phyloP scores from a whole-genome alignment of 2,113 vertebrate species.

The Pteronura brasiliensis region DNA sequence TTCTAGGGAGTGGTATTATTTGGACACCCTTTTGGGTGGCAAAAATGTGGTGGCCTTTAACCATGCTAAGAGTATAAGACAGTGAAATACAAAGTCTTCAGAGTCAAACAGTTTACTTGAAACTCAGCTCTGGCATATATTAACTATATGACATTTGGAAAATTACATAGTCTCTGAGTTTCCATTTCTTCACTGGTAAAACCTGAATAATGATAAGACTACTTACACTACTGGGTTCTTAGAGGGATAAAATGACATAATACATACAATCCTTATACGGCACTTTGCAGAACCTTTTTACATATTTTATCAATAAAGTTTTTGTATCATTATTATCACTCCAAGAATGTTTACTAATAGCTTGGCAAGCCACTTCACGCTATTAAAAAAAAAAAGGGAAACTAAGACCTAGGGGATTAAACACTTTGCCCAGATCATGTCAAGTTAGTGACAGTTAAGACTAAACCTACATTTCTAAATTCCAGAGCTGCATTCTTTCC shows the following conservation, averaged over 20 bases:
- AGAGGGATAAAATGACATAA: background rate
- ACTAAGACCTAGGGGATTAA: background rate
- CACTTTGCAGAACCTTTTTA: background rate
- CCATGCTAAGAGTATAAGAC: background rate
- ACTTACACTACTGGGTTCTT: background rate
- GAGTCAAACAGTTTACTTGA: background rate
- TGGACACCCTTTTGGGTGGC: background rate
- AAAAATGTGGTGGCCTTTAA: background rate
- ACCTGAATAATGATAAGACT: background rate
- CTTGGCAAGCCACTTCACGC: background rate
- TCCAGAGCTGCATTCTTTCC: background rate
- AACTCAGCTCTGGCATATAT: background rate
- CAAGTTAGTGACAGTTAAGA: background rate
- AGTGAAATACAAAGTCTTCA: background rate
- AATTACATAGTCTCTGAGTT: background rate
- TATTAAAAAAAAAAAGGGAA: background rate
- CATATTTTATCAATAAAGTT: background rate
- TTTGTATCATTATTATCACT: background rate
- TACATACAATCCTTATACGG: background rate
- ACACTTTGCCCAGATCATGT: background rate
- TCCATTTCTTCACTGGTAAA: background rate
- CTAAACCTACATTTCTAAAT: background rate
- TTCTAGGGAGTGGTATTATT: background rate
- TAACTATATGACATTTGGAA: background rate
- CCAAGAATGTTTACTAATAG: background rate